phyloP scores from a whole-genome alignment of 1,140 invertebrate genomes.

The Microplitis mediator region DNA sequence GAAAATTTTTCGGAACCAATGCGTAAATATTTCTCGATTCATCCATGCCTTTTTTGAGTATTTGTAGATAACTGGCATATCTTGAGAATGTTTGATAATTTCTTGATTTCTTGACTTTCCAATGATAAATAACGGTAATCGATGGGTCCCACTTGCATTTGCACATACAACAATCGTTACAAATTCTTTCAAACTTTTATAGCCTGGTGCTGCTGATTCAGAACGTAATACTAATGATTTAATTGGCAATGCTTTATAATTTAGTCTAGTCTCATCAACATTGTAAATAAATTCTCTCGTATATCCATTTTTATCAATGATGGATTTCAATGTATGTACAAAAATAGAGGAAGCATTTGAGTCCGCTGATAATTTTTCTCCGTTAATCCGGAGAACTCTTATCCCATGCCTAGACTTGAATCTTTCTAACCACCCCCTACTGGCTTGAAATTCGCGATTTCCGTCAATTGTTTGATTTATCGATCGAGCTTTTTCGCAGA shows the following conservation, averaged over 20 bases:
- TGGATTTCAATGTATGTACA: background rate
- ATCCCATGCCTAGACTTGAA: conserved; percentile 40
- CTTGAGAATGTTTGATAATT: conserved; percentile 33
- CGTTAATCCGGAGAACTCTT: conserved; percentile 25
- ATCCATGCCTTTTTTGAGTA: conserved; percentile 39
- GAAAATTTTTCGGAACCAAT: too few species aligned
- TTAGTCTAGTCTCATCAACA: conserved; percentile 40
- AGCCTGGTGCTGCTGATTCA: conserved; percentile 31
- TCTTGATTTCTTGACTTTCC: conserved; percentile 38
- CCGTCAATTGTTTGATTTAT: background rate
- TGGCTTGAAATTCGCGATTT: conserved; percentile 31
- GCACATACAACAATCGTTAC: conserved; percentile 48
- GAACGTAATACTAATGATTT: conserved; percentile 27
- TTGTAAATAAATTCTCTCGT: conserved; percentile 39
- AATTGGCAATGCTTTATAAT: conserved; percentile 34
- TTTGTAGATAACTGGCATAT: conserved; percentile 28
- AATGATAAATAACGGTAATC: conserved; percentile 38
- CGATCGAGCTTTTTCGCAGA: conserved; percentile 34
- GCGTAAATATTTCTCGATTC: conserved; percentile 30
- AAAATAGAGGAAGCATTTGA: too few species aligned
- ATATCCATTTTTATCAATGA: conserved; percentile 10
- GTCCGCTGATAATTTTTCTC: conserved; percentile 32
- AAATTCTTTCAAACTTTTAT: conserved; percentile 41
- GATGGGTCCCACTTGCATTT: conserved; percentile 36
- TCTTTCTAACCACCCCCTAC: conserved; percentile 35